Evolutionary conservation across 2,113 vertebrate species (phyloP).

Genomic region (Columba livia): DNA sequence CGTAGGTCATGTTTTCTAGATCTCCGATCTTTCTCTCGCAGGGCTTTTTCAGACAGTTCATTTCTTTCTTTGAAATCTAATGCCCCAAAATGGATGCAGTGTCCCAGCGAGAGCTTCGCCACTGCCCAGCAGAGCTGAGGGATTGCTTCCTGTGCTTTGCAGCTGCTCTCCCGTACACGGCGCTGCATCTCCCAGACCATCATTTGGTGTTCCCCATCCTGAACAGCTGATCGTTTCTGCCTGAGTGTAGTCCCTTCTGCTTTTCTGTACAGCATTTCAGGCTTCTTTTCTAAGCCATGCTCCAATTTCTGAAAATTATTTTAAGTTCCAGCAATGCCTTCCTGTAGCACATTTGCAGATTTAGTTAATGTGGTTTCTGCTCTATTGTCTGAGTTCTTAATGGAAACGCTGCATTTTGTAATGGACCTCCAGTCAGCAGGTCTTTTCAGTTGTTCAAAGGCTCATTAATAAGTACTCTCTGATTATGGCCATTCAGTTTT

Average conservation of each 20-base stretch:
- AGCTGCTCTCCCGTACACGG: neutral
- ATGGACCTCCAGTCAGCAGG: neutral
- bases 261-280: neutral
- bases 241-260: neutral
- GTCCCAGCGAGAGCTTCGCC: constrained; percentile 1
- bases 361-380: neutral
- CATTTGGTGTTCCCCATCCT: neutral
- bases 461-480: neutral
- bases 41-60: constrained; percentile 17
- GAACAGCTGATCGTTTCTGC: constrained; percentile 9
- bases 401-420: neutral
- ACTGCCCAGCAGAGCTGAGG: neutral
- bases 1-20: constrained; percentile 17
- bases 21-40: constrained; percentile 13
- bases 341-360: neutral
- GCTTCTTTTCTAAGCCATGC: neutral
- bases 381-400: neutral
- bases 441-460: neutral
- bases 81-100: constrained; percentile 13
- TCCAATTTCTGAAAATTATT: neutral
- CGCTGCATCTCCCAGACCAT: neutral
- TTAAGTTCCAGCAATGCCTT: neutral
- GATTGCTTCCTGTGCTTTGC: constrained; percentile 4
- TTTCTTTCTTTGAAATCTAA: constrained; percentile 55
- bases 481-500: neutral